Conservation (phyloP, 2,888 invertebrate species). For the Psylliodes chrysocephalus region DNA sequence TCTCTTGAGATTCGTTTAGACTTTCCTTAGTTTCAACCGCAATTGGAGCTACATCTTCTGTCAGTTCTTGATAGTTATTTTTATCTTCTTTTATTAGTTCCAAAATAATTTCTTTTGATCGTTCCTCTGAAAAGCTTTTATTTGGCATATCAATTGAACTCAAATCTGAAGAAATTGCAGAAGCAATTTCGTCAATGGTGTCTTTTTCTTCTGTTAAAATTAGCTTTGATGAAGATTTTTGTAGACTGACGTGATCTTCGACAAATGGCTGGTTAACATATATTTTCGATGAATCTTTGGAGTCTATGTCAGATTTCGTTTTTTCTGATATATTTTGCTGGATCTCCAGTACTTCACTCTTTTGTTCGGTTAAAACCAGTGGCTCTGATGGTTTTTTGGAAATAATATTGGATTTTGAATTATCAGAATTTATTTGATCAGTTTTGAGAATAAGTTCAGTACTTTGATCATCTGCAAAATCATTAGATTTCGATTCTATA, state of each 20-base stretch:
- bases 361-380: too few relatives aligned
- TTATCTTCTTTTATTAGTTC: neutral
- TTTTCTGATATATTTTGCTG: conserved; percentile 2
- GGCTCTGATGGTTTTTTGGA: too few relatives aligned
- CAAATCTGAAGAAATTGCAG: neutral
- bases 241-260: too few relatives aligned
- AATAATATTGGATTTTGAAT: neutral
- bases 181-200: neutral
- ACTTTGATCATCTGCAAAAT: too few relatives aligned
- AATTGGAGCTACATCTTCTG: neutral
- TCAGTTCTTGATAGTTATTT: neutral
- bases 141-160: neutral
- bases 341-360: too few relatives aligned
- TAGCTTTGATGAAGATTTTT: neutral
- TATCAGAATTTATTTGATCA: neutral
- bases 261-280: too few relatives aligned
- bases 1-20: conserved; percentile 32
- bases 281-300: neutral
- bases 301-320: neutral
- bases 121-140: neutral
- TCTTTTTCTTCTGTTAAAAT: neutral
- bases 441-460: too few relatives aligned
- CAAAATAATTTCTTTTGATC: neutral
- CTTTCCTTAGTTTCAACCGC: conserved; percentile 22
- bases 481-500: too few relatives aligned